A percentile compares a stretch with the other conserved stretches of the same genome.
Conservation (phyloP, 2,797 vertebrate genomes). For the Epinephelus coioides region DNA sequence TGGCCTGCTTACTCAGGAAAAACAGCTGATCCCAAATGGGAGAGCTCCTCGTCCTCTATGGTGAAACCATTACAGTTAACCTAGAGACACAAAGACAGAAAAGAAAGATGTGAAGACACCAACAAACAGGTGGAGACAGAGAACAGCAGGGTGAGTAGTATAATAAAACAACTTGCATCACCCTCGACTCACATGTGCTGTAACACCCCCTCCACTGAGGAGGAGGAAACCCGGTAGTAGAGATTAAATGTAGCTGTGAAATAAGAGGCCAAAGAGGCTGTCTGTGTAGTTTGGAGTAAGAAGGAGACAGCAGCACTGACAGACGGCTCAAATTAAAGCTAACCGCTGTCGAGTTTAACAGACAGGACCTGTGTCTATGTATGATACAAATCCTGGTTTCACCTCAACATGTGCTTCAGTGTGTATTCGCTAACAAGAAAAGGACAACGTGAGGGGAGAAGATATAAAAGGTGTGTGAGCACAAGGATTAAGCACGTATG, state of each 20-base stretch:
- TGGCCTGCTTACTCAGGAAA: constrained; percentile 92
- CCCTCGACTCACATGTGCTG: constrained; percentile 2
- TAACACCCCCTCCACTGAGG: constrained; percentile 18
- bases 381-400: constrained; percentile 11
- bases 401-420: constrained; percentile 29
- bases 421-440: neutral
- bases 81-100: constrained; percentile 73
- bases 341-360: constrained; percentile 26
- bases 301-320: constrained; percentile 28
- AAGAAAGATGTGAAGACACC: neutral
- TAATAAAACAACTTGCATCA: constrained; percentile 18
- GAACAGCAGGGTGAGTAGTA: constrained; percentile 25
- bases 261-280: constrained; percentile 29
- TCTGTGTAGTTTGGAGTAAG: constrained; percentile 13
- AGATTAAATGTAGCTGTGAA: constrained; percentile 48
- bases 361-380: constrained; percentile 10
- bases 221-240: constrained; percentile 33
- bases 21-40: constrained; percentile 96
- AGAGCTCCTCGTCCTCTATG: constrained; percentile 98
- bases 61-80: constrained; percentile 99
- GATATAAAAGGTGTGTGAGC: neutral
- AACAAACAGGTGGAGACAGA: constrained; percentile 22
- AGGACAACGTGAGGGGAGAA: neutral
- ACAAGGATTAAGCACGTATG: neutral
- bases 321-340: constrained; percentile 50